Base-by-base conservation (phyloP, 2,888 invertebrate genomes). In the Drosophila robusta region DNA sequence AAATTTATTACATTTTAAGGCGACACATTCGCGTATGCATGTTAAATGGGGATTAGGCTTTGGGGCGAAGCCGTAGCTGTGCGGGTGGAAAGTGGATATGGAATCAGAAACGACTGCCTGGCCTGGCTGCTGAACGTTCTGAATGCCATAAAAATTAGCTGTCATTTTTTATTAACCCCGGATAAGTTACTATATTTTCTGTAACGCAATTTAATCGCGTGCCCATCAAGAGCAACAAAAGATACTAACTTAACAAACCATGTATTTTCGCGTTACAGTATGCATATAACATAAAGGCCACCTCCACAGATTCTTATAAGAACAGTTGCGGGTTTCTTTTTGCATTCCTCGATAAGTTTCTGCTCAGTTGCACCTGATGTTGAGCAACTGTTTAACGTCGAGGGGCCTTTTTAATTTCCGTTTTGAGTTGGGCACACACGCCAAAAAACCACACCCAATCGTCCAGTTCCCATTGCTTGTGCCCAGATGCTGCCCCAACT, bases 1-100 rank as follows among this genome's bases (percentile, higher is more conserved):
- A 75, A 86, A 85, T 85, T 85, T 86, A 85, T 85, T 70, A 82
- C 86, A 70, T 77, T 82, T 86, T 70, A 84, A 76, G 82, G 74
- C 86, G 86, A 84, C 82, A 86, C 70, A 85, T 80, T 84, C 80
- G 82, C 70, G 69, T 71, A 71, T 81, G 84, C 72, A 79, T 81
- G 80, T 68, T 78, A 84, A 82, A 83, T 69, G 78, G 68, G 83
- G 83, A 85, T 85, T 81, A 82, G 84, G 66, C 65, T 32, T 32
- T 62, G 32, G 36, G 14, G 18, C 24, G 38, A n/a, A 32, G 4
- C 29, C 24, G 24, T 0, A 8, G 63, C 32, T 18, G 38, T 16
- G 41, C 11, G n/a, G 29, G 24, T 18, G 14, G 32, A 14, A 18
- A 18, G 6, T n/a, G 52, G 38, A 50, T 54, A 47, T 34, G 51